A percentile compares a stretch with the other conserved stretches of the same genome.
Evolutionary conservation across 2,888 invertebrate species (phyloP).

Genomic region (Laspeyria flexula): DNA sequence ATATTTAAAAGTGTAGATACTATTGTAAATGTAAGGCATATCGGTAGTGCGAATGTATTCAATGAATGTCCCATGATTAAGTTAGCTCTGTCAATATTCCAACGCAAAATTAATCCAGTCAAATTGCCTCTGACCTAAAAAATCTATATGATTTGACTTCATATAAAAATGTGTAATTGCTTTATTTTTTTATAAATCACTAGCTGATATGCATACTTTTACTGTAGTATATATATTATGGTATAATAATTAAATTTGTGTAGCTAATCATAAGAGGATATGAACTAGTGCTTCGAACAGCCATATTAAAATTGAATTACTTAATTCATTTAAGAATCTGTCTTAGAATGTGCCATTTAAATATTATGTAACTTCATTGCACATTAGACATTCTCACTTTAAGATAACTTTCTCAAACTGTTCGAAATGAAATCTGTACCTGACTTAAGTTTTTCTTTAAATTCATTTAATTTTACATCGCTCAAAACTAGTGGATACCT

Average conservation of each 20-base stretch:
- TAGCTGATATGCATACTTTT: too few relatives aligned
- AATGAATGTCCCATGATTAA: too few relatives aligned
- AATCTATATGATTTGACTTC: too few relatives aligned
- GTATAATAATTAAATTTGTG: background rate
- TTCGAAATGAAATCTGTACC: constrained; percentile 55
- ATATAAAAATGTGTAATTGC: too few relatives aligned
- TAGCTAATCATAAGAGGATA: constrained; percentile 11
- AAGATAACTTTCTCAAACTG: constrained; percentile 35
- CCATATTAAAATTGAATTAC: background rate
- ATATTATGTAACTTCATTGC: constrained; percentile 34
- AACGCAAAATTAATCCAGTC: too few relatives aligned
- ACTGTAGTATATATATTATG: too few relatives aligned
- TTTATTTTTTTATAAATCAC: too few relatives aligned
- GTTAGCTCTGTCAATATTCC: too few relatives aligned
- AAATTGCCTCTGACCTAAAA: too few relatives aligned
- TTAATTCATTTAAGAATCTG: constrained; percentile 13
- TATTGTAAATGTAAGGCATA: too few relatives aligned
- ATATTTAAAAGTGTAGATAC: constrained; percentile 22
- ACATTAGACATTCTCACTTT: constrained; percentile 46
- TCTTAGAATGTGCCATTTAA: constrained; percentile 49
- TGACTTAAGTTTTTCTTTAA: constrained; percentile 47
- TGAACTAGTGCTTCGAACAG: constrained; percentile 11
- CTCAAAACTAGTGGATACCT: constrained; percentile 56
- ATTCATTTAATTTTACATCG: constrained; percentile 38
- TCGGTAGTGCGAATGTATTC: too few relatives aligned